Evolutionary conservation across 1,140 invertebrate genomes (phyloP), one percentile per base, ranked within the genome.

Genomic region (Drosophila virilis): DNA sequence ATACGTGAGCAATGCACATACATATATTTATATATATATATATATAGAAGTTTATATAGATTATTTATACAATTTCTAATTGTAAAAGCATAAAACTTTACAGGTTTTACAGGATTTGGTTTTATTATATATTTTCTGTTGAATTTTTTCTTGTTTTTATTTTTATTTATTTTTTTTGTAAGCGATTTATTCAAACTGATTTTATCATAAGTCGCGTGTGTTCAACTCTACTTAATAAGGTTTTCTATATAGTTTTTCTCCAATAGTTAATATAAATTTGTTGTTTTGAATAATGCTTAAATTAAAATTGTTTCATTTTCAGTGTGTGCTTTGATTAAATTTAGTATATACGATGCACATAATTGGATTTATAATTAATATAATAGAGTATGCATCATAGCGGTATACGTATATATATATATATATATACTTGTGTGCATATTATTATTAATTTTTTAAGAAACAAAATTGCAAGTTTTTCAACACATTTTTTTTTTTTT

Each of bases 21-120:
- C 22, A 48, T 57, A 46, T 13, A 43, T 68, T n/a, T 57, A 60
- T 58, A 58, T 74, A 62, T 62, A 55, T 58, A 48, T 33, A 10
- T 46, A 1, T 60, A 13, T 48, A 48, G 33, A 68, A 17, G 17
- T 75, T 61, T 61, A 46, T 74, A 60, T 72, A 51, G 64, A 67
- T 84, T 72, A 71, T 88, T 88, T 88, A 79, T 80, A 88, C 82
- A 85, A 80, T 82, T 77, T 82, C 79, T 83, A 88, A 70, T 88
- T 83, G 74, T 88, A 88, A 75, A 86, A 88, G 61, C 68, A 78
- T 83, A 77, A 51, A 82, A 88, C 80, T 74, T 82, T 88, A 83
- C 84, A 86, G 84, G 68, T 42, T 38, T 74, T 62, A 17, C 42
- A 46, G 13, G 42, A 45, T 68, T 50, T 57, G 46, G 22, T 17